phyloP scores from a whole-genome alignment of 2,888 invertebrate species.

The Rambutsinella grinnellia region DNA sequence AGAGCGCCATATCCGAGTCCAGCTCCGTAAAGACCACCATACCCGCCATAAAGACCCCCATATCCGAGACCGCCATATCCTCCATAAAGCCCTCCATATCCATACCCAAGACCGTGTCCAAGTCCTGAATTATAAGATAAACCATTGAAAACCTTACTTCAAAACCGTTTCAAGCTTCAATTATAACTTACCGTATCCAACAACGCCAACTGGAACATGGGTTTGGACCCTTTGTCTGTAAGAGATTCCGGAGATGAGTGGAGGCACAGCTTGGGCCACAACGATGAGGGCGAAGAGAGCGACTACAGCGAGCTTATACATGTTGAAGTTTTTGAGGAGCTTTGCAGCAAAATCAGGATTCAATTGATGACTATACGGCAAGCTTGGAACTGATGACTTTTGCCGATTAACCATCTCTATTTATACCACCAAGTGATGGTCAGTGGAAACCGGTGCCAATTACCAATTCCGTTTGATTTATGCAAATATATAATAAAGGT shows the following conservation, averaged over 20 bases:
- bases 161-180: too few relatives aligned
- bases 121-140: too few relatives aligned
- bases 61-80: neutral
- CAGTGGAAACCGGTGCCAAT: too few relatives aligned
- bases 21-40: neutral
- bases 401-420: neutral
- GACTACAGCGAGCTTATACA: constrained; percentile 16
- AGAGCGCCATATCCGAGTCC: too few relatives aligned
- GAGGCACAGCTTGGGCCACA: too few relatives aligned
- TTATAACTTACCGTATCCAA: neutral
- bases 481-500: too few relatives aligned
- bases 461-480: too few relatives aligned
- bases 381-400: constrained; percentile 16
- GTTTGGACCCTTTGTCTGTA: neutral
- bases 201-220: constrained; percentile 6
- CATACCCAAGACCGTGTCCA: neutral
- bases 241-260: neutral
- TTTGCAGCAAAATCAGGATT: constrained; percentile 6
- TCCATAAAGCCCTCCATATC: neutral
- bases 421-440: constrained; percentile 5
- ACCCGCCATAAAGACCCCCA: neutral
- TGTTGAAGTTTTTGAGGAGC: neutral
- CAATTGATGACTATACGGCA: neutral
- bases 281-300: constrained; percentile 12
- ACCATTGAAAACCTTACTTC: too few relatives aligned